Base-by-base conservation (phyloP, 2,888 invertebrate genomes). In the Endomychus coccineus region DNA sequence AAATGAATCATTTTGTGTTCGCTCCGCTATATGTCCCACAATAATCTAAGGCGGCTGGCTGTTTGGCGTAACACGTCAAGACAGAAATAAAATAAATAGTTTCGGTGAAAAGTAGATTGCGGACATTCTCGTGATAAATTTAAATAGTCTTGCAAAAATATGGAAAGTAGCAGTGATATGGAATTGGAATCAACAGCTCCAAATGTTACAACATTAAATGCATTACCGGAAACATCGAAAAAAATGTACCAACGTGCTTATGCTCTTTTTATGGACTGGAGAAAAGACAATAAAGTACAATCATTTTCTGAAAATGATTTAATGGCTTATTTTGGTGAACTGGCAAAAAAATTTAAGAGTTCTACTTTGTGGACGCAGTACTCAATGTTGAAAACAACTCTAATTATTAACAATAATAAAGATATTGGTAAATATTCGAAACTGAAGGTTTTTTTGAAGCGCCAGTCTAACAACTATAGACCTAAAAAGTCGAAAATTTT, bases 201-300 rank as follows among this genome's bases (percentile, higher is more conserved):
- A 25, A 34, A 34, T 16, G 9, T 34, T 7, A n/a, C n/a, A 23
- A 31, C 36, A 25, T 21, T 31, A 15, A 25, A 24, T 38, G 34
- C 24, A 25, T 21, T 34, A 27, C 42, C 35, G 10, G 38, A 34
- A 29, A 33, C 24, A 16, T 36, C 34, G 16, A 28, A 35, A 22
- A 23, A 34, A 38, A 41, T 13, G 15, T 41, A 59, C 72, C 61
- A 36, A 29, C n/a, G 9, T 13, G 30, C 29, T n/a, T 39, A 34
- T 38, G 32, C 33, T 11, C 10, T 10, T 16, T 41, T 41, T 30
- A 27, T 41, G 29, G 38, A 38, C 19, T 38, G 38, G 36, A 19
- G 22, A 28, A 14, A 24, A 23, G 12, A 37, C 9, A 6, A 27
- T 10, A 39, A 39, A 7, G 4, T 19, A 12, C 19, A 25, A 12